Evolutionary conservation across 2,797 vertebrate species (phyloP), one percentile per base, ranked within the genome.

Genomic region (Glyptemys insculpta): DNA sequence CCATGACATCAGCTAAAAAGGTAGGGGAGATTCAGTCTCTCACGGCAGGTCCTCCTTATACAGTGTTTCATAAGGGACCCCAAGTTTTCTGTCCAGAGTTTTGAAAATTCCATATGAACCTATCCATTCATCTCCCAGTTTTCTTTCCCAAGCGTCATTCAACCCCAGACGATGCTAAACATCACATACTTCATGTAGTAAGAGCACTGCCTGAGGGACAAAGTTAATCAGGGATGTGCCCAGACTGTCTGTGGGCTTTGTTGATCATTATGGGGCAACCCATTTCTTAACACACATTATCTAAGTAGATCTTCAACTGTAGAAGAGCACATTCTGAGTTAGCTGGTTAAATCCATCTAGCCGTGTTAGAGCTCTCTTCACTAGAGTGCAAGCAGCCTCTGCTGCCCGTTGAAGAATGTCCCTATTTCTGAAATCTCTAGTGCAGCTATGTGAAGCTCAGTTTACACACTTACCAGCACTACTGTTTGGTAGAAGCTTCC

Each of bases 131-230:
- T 96, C 96, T 96, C 96, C 94, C 90, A 92, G 95, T 97, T 97
- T 95, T 94, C 96, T 97, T 97, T 82, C 97, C 92, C 96, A 97
- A 97, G 96, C 95, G 95, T 96, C 59, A 87, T 82, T 93, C 90
- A 96, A 65, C 95, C 97, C 93, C 96, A 80, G 91, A 95, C 94
- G 94, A 97, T 96, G 96, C 96, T 92, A 96, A 96, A 96, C 96
- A 96, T 97, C 94, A 93, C 96, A 97, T 93, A 94, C 93, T 96
- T 83, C 87, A 95, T 95, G 83, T 91, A 96, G 86, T 91, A 94
- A 96, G 92, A 92, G 95, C 86, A 88, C 62, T 78, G 57, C 12
- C 44, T 76, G 7, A 7, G 34, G 14, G 44, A 41, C 37, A 76
- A n/a, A 96, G 91, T 91, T 86, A 74, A 21, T 56, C 87, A 86